Base-by-base conservation (phyloP, 2,797 vertebrate genomes). In the Valencia hispanica region DNA sequence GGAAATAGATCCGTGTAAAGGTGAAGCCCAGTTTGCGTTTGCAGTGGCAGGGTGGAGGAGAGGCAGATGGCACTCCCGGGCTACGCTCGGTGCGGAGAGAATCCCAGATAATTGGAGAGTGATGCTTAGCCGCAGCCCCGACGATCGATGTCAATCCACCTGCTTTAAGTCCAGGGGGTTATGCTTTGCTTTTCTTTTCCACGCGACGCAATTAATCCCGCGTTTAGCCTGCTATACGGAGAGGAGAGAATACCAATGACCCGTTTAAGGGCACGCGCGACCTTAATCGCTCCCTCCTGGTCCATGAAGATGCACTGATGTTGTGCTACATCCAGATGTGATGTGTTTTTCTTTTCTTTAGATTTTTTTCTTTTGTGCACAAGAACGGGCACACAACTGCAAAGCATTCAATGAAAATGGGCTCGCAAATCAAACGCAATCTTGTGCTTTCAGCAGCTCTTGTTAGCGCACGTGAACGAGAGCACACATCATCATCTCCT, bases 201-300 rank as follows among this genome's bases (percentile, higher is more conserved):
- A 92, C 91, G 90, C 91, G 27, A 86, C 70, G 81, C 94, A 94
- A 94, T 95, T 94, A 95, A 94, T 92, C 88, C 92, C 84, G 89
- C 88, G 90, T 93, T 93, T 92, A 94, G 92, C 91, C 88, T 86
- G 2, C 73, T 74, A 25, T 86, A 87, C 80, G 91, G 80, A 78
- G 87, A 90, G 89, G 84, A 91, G 89, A 80, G 94, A 94, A 95
- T 95, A 94, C 93, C 94, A 94, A 95, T 94, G 94, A 92, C 91
- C 92, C 86, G 72, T 91, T 94, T 93, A 93, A 80, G 65, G 84
- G 80, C 75, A 73, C 0, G 63, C 79, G 81, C 76, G 81, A 82
- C 89, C 88, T 75, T 84, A 90, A 88, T 89, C 87, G 88, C 82
- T 78, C 74, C 84, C 79, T 77, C 73, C 75, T 80, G 63, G 74